These are phyloP conservation scores for Hyaena hyaena DNA, from an alignment of 2,113 vertebrate genomes.

Conservation along the genomic window DNA sequence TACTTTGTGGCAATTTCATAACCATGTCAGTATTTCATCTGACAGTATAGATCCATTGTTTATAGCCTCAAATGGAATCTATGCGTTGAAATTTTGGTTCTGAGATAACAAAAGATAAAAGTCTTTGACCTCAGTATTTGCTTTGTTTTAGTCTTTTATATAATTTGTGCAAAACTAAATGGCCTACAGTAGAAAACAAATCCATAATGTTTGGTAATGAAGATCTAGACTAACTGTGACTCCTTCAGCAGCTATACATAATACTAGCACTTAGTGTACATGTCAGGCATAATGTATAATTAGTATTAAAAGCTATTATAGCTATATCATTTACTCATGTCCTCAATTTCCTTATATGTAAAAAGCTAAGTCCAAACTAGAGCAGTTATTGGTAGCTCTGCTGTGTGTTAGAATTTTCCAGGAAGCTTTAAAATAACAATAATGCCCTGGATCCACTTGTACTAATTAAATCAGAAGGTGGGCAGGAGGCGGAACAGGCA, in stretches of 20 bases:
- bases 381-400: neutral
- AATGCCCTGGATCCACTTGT: neutral
- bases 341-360: neutral
- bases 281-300: neutral
- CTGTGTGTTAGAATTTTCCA: neutral
- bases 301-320: neutral
- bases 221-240: neutral
- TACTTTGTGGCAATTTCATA: neutral
- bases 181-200: neutral
- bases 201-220: neutral
- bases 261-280: rapidly evolving
- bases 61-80: neutral
- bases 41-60: neutral
- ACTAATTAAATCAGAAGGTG: conserved; percentile 70
- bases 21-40: neutral
- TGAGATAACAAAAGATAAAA: conserved; percentile 22
- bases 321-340: neutral
- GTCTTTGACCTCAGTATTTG: neutral
- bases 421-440: neutral
- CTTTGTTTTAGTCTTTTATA: neutral
- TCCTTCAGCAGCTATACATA: too few relatives aligned
- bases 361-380: neutral
- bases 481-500: conserved; percentile 81
- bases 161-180: neutral
- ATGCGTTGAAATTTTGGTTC: neutral